These are phyloP conservation scores for Barypeithes pellucidus DNA, from an alignment of 2,888 invertebrate genomes.

Conservation along the genomic window DNA sequence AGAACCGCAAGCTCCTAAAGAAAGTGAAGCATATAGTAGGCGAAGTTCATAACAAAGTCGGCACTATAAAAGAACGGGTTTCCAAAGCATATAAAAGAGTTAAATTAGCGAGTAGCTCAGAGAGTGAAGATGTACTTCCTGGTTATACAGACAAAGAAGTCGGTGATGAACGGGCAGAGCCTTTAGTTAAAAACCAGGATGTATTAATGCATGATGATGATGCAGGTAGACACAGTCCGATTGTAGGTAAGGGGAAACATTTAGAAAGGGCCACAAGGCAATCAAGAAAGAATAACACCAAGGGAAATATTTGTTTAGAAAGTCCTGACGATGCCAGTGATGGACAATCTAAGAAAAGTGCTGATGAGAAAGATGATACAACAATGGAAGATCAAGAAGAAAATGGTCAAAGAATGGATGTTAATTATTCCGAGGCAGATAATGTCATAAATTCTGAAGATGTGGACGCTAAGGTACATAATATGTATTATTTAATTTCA, in stretches of 20 bases:
- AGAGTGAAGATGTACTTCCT: conserved; percentile 6
- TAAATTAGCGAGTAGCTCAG: conserved; percentile 22
- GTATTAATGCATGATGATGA: not conserved
- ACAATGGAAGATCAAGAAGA: not conserved
- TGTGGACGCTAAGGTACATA: not conserved
- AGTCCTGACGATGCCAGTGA: conserved; percentile 11
- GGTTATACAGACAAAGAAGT: conserved; percentile 14
- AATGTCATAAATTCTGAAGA: not conserved
- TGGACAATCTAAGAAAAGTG: conserved; percentile 6
- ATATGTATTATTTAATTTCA: not conserved
- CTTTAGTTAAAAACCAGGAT: not conserved
- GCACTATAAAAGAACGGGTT: conserved; percentile 34
- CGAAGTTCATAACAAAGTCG: conserved; percentile 32
- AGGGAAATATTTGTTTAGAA: conserved; percentile 2
- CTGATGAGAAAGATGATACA: conserved; percentile 10
- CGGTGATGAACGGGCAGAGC: conserved; percentile 26
- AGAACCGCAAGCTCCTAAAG: conserved; percentile 39
- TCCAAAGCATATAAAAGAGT: conserved; percentile 39
- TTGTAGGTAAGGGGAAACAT: conserved; percentile 22
- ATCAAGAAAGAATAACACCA: not conserved
- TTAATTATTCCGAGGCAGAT: not conserved
- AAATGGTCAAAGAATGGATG: not conserved
- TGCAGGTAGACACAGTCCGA: conserved; percentile 14
- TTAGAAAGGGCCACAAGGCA: conserved; percentile 2
- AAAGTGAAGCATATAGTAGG: conserved; percentile 36